Evolutionary conservation across 2,797 vertebrate genomes (phyloP).

Genomic region (Ataeniobius toweri): DNA sequence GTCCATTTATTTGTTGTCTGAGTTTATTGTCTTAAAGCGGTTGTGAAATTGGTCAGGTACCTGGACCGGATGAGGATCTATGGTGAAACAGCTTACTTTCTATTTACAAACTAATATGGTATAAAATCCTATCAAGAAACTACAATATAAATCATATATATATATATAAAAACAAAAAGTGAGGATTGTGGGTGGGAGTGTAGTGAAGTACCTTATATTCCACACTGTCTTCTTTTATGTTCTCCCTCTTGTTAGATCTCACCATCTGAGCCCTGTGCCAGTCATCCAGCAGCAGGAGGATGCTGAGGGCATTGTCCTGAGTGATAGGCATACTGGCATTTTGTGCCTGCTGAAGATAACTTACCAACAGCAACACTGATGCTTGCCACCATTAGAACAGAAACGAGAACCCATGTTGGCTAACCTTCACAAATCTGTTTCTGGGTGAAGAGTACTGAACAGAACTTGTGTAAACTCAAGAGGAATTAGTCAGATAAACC

Average conservation of each 20-base stretch:
- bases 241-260: conserved; percentile 22
- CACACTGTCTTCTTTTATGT: conserved; percentile 27
- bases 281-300: conserved; percentile 88
- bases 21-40: neutral
- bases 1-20: neutral
- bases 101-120: neutral
- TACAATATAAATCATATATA: neutral
- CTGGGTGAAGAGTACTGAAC: neutral
- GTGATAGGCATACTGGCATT: conserved; percentile 95
- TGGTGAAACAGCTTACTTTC: too few relatives aligned
- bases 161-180: neutral
- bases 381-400: conserved; percentile 7
- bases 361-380: conserved; percentile 29
- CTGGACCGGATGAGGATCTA: neutral
- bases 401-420: conserved; percentile 25
- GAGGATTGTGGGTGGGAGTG: neutral
- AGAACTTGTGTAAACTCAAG: conserved; percentile 21
- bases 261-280: conserved; percentile 83
- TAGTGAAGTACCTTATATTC: conserved; percentile 30
- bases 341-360: conserved; percentile 50
- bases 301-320: conserved; percentile 90
- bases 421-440: conserved; percentile 44
- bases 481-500: neutral
- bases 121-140: neutral
- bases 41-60: neutral